These are phyloP conservation scores for Sphinx pinastri DNA, from an alignment of 2,888 invertebrate species.

Conservation along the genomic window DNA sequence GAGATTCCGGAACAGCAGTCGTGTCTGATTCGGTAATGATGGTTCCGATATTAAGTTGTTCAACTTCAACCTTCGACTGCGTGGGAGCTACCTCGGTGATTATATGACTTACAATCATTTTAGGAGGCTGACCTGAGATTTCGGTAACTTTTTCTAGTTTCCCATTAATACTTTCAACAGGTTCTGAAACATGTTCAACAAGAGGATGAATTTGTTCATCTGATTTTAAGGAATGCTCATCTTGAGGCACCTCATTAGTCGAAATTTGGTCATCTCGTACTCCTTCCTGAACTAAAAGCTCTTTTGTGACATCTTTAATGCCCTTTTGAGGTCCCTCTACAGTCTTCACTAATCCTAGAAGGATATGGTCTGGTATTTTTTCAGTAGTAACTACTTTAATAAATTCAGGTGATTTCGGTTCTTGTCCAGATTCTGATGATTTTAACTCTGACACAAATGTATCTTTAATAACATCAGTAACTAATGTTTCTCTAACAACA, in stretches of 20 bases:
- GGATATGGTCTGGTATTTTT: not conserved
- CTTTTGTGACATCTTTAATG: not conserved
- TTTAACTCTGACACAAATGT: slow-evolving; percentile 12
- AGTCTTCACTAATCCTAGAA: not conserved
- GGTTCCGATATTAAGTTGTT: slow-evolving; percentile 54
- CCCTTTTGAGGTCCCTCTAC: not conserved
- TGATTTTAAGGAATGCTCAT: not conserved
- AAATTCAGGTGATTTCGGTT: slow-evolving; percentile 5
- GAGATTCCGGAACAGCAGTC: slow-evolving; percentile 42
- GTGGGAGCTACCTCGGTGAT: slow-evolving; percentile 45
- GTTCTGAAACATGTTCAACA: slow-evolving; percentile 22
- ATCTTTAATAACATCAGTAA: slow-evolving; percentile 18
- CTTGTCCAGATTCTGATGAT: not conserved
- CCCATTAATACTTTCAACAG: not conserved
- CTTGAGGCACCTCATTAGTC: not conserved
- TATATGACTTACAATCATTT: slow-evolving; percentile 41
- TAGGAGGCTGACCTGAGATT: not conserved
- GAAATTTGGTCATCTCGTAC: not conserved
- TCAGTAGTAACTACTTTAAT: not conserved
- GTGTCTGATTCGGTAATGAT: slow-evolving; percentile 54
- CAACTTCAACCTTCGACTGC: slow-evolving; percentile 52
- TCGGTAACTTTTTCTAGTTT: not conserved
- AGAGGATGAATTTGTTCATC: not conserved
- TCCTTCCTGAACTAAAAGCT: not conserved
- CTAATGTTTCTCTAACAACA: slow-evolving; percentile 16